Conservation (phyloP, 2,888 invertebrate species). For the Idaea biselata region DNA sequence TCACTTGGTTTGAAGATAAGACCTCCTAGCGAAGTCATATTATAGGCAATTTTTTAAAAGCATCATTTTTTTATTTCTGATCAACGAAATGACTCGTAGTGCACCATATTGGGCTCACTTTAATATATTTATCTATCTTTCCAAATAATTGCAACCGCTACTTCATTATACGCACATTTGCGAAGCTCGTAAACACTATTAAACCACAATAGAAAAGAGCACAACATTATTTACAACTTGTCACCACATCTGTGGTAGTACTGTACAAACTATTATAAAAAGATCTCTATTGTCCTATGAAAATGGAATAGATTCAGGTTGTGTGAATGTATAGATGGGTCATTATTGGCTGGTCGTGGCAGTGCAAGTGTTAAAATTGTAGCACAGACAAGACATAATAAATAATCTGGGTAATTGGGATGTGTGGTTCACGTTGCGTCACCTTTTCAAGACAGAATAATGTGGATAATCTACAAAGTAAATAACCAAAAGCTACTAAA, state of each 20-base stretch:
- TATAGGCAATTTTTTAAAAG: no score
- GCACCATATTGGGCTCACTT: conserved; percentile 8
- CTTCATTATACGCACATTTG: conserved; percentile 63
- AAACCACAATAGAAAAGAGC: conserved; percentile 42
- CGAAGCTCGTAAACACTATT: conserved; percentile 46
- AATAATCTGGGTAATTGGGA: conserved; percentile 73
- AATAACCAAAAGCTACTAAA: background rate
- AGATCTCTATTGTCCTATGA: conserved; percentile 22
- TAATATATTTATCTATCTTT: conserved; percentile 6
- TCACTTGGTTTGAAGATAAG: no score
- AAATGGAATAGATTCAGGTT: conserved; percentile 1
- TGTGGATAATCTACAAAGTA: conserved; percentile 14
- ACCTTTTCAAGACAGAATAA: conserved; percentile 12
- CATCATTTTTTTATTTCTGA: no score
- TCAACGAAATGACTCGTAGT: background rate
- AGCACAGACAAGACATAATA: conserved; percentile 58
- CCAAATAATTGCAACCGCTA: conserved; percentile 14
- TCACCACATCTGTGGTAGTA: conserved; percentile 40
- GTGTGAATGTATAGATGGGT: conserved; percentile 24
- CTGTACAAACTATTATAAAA: conserved; percentile 30
- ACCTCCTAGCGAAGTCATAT: no score
- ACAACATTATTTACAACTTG: conserved; percentile 30
- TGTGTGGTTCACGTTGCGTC: conserved; percentile 37
- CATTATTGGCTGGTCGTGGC: conserved; percentile 28
- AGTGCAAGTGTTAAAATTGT: conserved; percentile 41